These are phyloP conservation scores for Rhegmatorhina hoffmannsi DNA, from an alignment of 2,113 vertebrate genomes.

Conservation along the genomic window DNA sequence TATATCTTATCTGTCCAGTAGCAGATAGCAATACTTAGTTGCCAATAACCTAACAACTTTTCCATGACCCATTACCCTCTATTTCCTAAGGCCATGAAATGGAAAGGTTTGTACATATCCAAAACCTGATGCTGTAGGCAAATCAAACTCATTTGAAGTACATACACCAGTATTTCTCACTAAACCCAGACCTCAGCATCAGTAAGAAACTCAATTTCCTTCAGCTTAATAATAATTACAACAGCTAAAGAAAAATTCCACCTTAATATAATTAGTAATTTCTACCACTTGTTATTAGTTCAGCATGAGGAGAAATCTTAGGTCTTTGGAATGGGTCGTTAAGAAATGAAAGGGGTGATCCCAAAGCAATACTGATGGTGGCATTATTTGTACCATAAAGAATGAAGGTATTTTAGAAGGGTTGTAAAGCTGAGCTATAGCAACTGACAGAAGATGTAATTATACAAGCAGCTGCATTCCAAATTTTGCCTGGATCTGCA, in stretches of 20 bases:
- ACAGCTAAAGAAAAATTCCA: neutral
- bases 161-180: neutral
- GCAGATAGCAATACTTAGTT: neutral
- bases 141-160: neutral
- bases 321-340: neutral
- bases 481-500: constrained; percentile 45
- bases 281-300: neutral
- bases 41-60: neutral
- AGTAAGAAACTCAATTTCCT: neutral
- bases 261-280: neutral
- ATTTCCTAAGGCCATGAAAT: neutral
- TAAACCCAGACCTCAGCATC: neutral
- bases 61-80: neutral
- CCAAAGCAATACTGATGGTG: neutral
- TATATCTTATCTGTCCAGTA: neutral
- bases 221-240: neutral
- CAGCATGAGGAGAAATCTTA: neutral
- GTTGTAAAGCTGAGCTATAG: constrained; percentile 48
- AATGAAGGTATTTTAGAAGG: neutral
- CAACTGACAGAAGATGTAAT: constrained; percentile 53
- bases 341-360: neutral
- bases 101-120: neutral
- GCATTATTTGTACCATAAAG: constrained; percentile 11
- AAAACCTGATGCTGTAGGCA: neutral
- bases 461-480: constrained; percentile 62